Conservation (phyloP, 30 jellyfish, hydroid and myxozoan genomes). For the Pseudorhiza aurosa region DNA sequence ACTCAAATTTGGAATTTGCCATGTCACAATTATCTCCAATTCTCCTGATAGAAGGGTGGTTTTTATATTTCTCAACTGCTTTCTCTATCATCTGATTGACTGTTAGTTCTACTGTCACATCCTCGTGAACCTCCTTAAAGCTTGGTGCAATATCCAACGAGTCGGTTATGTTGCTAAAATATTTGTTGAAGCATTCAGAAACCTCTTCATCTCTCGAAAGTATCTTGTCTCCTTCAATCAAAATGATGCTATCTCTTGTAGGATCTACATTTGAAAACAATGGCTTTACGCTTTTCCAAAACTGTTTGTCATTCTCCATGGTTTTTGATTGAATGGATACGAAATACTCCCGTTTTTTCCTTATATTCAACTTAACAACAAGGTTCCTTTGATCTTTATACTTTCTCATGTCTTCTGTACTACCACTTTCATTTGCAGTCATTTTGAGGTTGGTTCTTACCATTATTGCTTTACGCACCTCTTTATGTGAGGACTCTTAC, state of each 20-base stretch:
- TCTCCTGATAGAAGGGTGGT: constrained; percentile 9
- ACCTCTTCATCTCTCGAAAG: neutral
- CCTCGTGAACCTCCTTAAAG: neutral
- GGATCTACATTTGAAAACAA: constrained; percentile 9
- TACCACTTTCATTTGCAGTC: constrained; percentile 7
- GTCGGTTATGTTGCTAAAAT: constrained; percentile 1
- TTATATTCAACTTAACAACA: constrained; percentile 13
- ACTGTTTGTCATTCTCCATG: neutral
- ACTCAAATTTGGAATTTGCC: neutral
- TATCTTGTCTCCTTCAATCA: constrained; percentile 2
- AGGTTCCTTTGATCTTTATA: constrained; percentile 20
- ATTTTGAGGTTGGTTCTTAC: neutral
- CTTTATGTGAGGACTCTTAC: too few species aligned
- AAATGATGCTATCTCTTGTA: neutral
- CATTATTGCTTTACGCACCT: neutral
- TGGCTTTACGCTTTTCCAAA: constrained; percentile 22
- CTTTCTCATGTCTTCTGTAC: constrained; percentile 11
- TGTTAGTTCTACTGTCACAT: neutral
- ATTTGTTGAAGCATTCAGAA: constrained; percentile 21
- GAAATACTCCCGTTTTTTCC: neutral
- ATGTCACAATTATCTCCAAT: neutral
- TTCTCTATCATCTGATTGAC: neutral
- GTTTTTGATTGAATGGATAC: neutral
- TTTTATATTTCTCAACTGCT: constrained; percentile 7
- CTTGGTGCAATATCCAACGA: constrained; percentile 4